A percentile compares a stretch with the other conserved stretches of the same genome.
phyloP scores from a whole-genome alignment of 2,888 invertebrate genomes.

The Zaprionus obscuricornis region DNA sequence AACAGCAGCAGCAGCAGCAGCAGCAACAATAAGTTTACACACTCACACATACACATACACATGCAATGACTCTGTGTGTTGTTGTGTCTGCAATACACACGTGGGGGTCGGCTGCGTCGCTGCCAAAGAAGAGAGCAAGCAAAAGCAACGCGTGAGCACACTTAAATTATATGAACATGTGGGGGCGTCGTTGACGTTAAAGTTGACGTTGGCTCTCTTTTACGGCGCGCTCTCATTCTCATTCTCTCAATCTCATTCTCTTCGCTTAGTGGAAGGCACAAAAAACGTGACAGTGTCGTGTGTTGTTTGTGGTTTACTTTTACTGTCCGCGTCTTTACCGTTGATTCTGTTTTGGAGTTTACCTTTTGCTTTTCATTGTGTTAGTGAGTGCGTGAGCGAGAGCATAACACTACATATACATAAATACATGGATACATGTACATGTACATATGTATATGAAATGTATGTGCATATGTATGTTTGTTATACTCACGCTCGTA shows the following conservation, averaged over 20 bases:
- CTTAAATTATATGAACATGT: constrained; percentile 31
- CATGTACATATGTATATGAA: not conserved
- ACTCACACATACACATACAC: constrained; percentile 24
- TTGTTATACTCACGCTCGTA: constrained; percentile 44
- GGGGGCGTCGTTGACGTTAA: constrained; percentile 54
- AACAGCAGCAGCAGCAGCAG: constrained; percentile 18
- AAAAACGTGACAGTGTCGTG: constrained; percentile 74
- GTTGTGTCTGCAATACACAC: constrained; percentile 59
- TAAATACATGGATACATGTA: constrained; percentile 25
- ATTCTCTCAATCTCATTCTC: constrained; percentile 11
- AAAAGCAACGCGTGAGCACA: constrained; percentile 39
- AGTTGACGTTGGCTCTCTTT: constrained; percentile 45
- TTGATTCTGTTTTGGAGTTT: constrained; percentile 52
- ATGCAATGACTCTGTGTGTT: constrained; percentile 42
- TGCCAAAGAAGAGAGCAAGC: constrained; percentile 1
- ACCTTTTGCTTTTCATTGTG: constrained; percentile 32
- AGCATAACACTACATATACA: constrained; percentile 40
- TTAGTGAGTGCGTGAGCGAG: constrained; percentile 40
- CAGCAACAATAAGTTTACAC: constrained; percentile 51
- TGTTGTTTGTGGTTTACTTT: constrained; percentile 63
- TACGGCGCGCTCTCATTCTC: constrained; percentile 7
- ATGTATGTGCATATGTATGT: constrained; percentile 11
- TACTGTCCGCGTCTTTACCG: constrained; percentile 37
- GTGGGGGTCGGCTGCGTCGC: constrained; percentile 58
- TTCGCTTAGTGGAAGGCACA: constrained; percentile 32